Conservation (phyloP, 2,888 invertebrate species). For the Acleris laterana region DNA sequence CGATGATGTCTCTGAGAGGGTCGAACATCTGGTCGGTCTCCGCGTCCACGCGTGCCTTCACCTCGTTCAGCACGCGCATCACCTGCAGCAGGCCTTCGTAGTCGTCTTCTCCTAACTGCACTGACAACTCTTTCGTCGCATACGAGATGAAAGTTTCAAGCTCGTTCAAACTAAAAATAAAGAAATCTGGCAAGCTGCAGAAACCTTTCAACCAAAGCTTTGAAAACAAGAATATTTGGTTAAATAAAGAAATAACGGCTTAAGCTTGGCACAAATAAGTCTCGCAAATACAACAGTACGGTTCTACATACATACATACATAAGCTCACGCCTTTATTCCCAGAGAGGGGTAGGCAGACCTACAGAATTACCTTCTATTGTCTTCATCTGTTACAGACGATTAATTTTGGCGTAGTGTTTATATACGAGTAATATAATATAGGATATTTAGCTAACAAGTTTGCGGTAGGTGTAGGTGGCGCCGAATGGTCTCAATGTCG, state of each 20-base stretch:
- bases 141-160: slow-evolving; percentile 91
- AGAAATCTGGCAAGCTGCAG: slow-evolving; percentile 36
- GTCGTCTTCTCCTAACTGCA: slow-evolving; percentile 92
- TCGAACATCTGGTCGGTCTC: slow-evolving; percentile 95
- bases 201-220: too few relatives aligned
- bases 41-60: slow-evolving; percentile 86
- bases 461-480: too few relatives aligned
- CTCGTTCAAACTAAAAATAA: slow-evolving; percentile 86
- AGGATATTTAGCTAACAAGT: too few relatives aligned
- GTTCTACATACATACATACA: too few relatives aligned
- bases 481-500: too few relatives aligned
- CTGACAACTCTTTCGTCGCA: slow-evolving; percentile 88
- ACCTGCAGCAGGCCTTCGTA: slow-evolving; percentile 92
- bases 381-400: too few relatives aligned
- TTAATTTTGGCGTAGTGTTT: too few relatives aligned
- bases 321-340: too few relatives aligned
- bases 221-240: neutral
- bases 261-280: neutral
- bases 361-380: too few relatives aligned
- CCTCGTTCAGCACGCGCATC: slow-evolving; percentile 93
- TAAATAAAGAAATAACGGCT: neutral
- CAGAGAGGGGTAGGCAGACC: too few relatives aligned
- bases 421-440: too few relatives aligned
- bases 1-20: slow-evolving; percentile 93
- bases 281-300: too few relatives aligned